Evolutionary conservation across 1,140 invertebrate genomes (phyloP).

Genomic region (Nylanderia fulva): DNA sequence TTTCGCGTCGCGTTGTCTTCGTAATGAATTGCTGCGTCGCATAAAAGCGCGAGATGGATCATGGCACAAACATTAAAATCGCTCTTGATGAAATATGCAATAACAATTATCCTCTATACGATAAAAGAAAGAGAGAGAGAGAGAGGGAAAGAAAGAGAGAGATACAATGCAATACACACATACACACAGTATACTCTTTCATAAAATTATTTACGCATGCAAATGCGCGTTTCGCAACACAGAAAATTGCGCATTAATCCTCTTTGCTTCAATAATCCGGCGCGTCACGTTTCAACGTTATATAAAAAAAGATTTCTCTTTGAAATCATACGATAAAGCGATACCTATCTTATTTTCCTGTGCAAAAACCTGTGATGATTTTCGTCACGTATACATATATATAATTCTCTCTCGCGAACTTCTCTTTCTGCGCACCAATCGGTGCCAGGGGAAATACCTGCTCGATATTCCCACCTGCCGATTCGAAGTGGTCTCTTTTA

Average conservation of each 20-base stretch:
- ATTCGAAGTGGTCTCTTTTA: background rate
- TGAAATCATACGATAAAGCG: background rate
- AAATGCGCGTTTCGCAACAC: background rate
- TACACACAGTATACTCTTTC: background rate
- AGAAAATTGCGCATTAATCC: background rate
- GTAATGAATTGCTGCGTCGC: background rate
- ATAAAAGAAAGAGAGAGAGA: background rate
- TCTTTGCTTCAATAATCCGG: background rate
- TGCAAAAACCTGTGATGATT: background rate
- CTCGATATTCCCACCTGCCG: slow-evolving; percentile 1
- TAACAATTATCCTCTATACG: background rate
- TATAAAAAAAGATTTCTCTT: background rate
- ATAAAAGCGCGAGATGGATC: background rate
- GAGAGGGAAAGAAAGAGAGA: background rate
- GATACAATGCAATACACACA: background rate
- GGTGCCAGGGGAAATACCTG: background rate
- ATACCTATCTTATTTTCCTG: background rate
- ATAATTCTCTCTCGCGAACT: too few species aligned
- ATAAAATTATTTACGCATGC: background rate
- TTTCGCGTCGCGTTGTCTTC: background rate
- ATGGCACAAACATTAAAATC: background rate
- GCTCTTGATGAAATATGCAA: background rate
- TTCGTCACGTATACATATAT: background rate
- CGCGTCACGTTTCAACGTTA: background rate
- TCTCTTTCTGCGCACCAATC: background rate